Evolutionary conservation across 2,797 vertebrate genomes (phyloP).

Genomic region (Chaenodraco wilsoni): DNA sequence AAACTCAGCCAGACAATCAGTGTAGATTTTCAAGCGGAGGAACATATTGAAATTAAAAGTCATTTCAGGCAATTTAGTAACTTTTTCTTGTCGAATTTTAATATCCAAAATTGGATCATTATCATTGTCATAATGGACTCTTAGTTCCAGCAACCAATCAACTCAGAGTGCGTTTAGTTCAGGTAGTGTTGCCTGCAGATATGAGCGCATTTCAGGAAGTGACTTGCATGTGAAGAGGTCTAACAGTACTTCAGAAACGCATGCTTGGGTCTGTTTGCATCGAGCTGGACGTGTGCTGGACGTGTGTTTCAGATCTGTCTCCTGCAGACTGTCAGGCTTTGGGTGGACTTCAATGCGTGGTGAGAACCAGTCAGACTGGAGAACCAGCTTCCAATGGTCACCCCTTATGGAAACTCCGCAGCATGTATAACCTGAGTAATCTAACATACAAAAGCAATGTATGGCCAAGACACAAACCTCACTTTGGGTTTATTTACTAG

Average conservation of each 20-base stretch:
- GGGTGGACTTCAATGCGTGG: conserved; percentile 72
- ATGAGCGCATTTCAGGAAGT: neutral
- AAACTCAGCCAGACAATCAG: conserved; percentile 39
- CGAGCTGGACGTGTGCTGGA: conserved; percentile 1
- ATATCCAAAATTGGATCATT: neutral
- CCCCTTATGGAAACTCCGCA: conserved; percentile 29
- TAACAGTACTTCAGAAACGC: neutral
- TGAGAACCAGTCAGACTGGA: conserved; percentile 61
- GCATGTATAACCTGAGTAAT: conserved; percentile 40
- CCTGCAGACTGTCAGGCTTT: conserved; percentile 61
- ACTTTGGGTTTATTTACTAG: conserved; percentile 27
- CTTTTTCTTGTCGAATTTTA: conserved; percentile 16
- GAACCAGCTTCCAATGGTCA: conserved; percentile 59
- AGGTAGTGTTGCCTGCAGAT: neutral
- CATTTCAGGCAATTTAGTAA: conserved; percentile 38
- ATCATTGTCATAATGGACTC: neutral
- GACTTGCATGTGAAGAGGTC: neutral
- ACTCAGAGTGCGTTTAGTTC: neutral
- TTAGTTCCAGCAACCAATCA: neutral
- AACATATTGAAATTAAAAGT: conserved; percentile 45
- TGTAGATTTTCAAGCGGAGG: conserved; percentile 26
- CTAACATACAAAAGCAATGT: conserved; percentile 24
- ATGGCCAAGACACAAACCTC: conserved; percentile 13
- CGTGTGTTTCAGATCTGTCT: conserved; percentile 46
- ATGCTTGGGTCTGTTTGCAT: neutral